A percentile compares a stretch with the other conserved stretches of the same genome.
Conservation (phyloP, 2,113 vertebrate species). For the Mionectes macconnelli region DNA sequence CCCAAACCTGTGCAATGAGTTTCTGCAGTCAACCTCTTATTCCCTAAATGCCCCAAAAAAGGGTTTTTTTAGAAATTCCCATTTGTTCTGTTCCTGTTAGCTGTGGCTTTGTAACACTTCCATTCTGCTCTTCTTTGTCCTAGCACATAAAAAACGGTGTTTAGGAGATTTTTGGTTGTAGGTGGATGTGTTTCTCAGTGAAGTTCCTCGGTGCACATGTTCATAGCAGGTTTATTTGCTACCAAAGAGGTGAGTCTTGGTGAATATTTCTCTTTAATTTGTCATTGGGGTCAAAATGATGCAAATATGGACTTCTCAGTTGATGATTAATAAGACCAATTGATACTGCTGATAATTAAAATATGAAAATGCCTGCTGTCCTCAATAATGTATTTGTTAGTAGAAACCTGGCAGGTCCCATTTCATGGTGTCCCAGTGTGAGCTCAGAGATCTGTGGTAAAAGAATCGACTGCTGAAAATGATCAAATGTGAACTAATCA, state of each 20-base stretch:
- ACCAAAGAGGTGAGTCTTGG: not conserved
- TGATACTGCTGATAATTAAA: not conserved
- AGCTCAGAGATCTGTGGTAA: conserved; percentile 14
- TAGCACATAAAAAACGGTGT: not conserved
- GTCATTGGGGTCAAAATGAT: not conserved
- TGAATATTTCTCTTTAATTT: not conserved
- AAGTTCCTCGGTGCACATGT: not conserved
- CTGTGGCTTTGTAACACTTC: not conserved
- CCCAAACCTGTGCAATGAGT: not conserved
- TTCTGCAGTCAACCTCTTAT: not conserved
- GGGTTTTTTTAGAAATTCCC: not conserved
- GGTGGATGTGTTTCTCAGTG: not conserved
- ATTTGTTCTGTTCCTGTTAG: not conserved
- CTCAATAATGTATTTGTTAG: not conserved
- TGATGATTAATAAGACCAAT: not conserved
- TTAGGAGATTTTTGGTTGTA: not conserved
- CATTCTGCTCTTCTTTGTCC: not conserved
- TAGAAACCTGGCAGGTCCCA: conserved; percentile 1
- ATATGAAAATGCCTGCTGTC: not conserved
- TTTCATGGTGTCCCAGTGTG: not conserved
- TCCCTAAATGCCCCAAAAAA: not conserved
- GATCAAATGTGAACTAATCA: conserved; percentile 13
- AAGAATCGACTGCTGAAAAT: conserved; percentile 39
- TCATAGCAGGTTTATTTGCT: not conserved
- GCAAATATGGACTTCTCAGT: not conserved